Evolutionary conservation across 2,888 invertebrate species (phyloP).

Genomic region (Xylota sylvarum): DNA sequence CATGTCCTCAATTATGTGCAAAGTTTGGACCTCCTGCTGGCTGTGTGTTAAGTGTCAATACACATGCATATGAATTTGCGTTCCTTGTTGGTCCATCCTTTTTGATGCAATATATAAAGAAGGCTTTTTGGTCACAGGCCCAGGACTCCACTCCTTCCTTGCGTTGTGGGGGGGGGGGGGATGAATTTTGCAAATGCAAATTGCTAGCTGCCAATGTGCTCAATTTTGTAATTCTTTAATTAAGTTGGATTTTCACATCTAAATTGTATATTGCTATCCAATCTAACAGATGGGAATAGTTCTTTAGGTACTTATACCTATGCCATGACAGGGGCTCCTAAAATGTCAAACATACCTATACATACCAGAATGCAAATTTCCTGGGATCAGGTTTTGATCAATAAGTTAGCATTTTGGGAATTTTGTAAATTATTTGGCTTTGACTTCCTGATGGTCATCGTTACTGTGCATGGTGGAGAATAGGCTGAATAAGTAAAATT

Average conservation of each 20-base stretch:
- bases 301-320: not conserved
- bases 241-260: conserved; percentile 40
- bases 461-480: not conserved
- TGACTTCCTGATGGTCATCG: not conserved
- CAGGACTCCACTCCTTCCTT: not conserved
- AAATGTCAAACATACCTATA: not conserved
- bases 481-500: not conserved
- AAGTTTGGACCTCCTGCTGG: conserved; percentile 60
- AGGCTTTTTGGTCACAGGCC: not conserved
- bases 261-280: conserved; percentile 1
- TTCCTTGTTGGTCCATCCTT: conserved; percentile 33
- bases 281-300: not conserved
- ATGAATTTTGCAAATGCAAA: conserved; percentile 37
- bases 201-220: conserved; percentile 26
- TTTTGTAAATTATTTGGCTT: conserved; percentile 6
- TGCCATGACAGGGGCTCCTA: not conserved
- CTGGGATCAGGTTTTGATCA: not conserved
- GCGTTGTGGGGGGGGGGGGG: not conserved
- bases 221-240: conserved; percentile 63
- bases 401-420: conserved; percentile 15
- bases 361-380: not conserved
- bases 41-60: conserved; percentile 54
- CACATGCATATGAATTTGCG: conserved; percentile 12
- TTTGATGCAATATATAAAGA: conserved; percentile 2
- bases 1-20: conserved; percentile 71